Conservation (phyloP, 2,888 invertebrate genomes). For the Andricus quercusramuli region DNA sequence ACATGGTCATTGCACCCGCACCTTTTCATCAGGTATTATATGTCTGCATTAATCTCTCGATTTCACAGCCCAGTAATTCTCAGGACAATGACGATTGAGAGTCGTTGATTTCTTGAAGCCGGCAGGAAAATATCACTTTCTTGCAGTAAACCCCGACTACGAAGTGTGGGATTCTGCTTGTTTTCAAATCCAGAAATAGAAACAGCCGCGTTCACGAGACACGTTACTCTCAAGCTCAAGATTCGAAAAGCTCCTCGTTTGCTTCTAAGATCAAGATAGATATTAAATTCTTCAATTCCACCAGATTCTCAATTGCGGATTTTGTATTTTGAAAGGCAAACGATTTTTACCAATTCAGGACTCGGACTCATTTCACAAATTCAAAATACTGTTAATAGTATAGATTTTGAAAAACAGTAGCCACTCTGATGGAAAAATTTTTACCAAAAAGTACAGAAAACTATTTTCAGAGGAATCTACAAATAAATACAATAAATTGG, state of each 20-base stretch:
- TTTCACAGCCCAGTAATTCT: background rate
- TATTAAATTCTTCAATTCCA: constrained; percentile 1
- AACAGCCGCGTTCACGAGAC: constrained; percentile 59
- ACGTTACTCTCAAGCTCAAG: constrained; percentile 55
- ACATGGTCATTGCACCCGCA: background rate
- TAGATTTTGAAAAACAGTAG: too few species aligned
- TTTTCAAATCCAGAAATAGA: constrained; percentile 74
- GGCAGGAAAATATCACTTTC: constrained; percentile 34
- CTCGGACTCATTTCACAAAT: too few species aligned
- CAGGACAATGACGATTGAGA: background rate
- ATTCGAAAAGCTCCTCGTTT: constrained; percentile 52
- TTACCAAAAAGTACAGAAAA: too few species aligned
- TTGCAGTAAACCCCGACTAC: constrained; percentile 49
- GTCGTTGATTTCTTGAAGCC: constrained; percentile 1
- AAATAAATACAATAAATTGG: too few species aligned
- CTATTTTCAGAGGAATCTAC: too few species aligned
- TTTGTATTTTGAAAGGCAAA: background rate
- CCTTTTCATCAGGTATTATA: background rate
- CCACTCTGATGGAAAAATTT: too few species aligned
- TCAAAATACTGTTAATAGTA: too few species aligned
- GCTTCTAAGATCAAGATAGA: constrained; percentile 25
- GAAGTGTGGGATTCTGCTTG: constrained; percentile 64
- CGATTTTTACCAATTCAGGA: background rate
- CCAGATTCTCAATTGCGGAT: background rate
- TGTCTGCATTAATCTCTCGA: background rate